Base-by-base conservation (phyloP, 2,113 vertebrate species). In the Mustela nigripes region DNA sequence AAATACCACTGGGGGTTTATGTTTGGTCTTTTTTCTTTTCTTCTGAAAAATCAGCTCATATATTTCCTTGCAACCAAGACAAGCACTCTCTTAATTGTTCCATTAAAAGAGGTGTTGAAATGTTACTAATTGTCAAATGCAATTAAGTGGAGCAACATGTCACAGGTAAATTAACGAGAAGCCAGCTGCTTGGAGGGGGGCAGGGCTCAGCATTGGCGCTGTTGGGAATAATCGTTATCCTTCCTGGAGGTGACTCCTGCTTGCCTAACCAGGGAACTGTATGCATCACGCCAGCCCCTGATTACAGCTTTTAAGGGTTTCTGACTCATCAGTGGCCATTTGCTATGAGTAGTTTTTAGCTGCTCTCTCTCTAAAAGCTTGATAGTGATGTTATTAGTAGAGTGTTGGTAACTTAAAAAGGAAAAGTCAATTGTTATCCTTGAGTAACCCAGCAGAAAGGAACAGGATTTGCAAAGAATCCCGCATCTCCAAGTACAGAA, bases 111-210 rank as follows among this genome's bases (percentile, higher is more conserved):
- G 98, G 98, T 99, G 99, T 99, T 99, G 98, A 98, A 98, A 99
- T 99, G 98, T 98, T 99, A 96, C 99, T 99, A 99, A 99, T 99
- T 99, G 99, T 99, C 98, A 99, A 98, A 98, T 96, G 98, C 98
- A 98, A 99, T 99, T 99, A 99, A 99, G 98, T 99, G 98, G 98
- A 98, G 98, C 98, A 99, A 99, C 98, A 98, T 99, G 98, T 99
- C 99, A 98, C 98, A 99, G 98, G 98, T 99, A 99, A 99, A 99
- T 99, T 99, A 99, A 99, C 1, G 91, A 98, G 98, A 65, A 98
- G 98, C 97, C 98, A 99, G 98, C 98, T 98, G 99, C 95, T 97
- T 83, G 60, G 62, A 7, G 10, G 36, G 24, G 73, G 89, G 36
- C 33, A 92, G 67, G 1, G 7, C 28, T 97, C 76, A 33, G 50